A percentile compares a stretch with the other conserved stretches of the same genome.
Conservation (phyloP, 2,113 vertebrate species). For the Actenoides lindsayi region DNA sequence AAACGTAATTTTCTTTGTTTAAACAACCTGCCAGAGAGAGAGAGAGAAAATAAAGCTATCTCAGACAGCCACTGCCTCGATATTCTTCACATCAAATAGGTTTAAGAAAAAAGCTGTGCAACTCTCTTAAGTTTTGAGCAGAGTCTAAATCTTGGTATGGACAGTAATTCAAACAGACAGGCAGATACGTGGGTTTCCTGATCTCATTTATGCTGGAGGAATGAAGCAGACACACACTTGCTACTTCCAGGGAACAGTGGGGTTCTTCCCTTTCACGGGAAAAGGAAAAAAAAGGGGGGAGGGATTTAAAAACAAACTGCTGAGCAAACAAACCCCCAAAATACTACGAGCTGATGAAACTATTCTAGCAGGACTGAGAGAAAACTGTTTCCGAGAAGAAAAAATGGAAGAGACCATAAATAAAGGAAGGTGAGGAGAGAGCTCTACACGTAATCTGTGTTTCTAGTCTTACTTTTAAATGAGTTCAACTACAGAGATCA, state of each 20-base stretch:
- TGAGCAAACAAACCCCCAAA: neutral
- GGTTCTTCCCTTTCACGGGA: neutral
- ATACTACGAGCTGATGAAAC: neutral
- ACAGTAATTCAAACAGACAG: conserved; percentile 41
- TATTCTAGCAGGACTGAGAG: neutral
- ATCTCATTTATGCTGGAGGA: conserved; percentile 25
- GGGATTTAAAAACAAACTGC: neutral
- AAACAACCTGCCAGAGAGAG: conserved; percentile 6
- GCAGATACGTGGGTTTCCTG: neutral
- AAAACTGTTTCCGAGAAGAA: neutral
- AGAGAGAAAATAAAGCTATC: neutral
- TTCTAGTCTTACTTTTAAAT: neutral
- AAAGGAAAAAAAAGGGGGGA: fast-evolving
- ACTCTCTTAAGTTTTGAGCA: conserved; percentile 3
- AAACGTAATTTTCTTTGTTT: conserved; percentile 13
- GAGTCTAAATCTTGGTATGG: neutral
- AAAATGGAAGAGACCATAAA: neutral
- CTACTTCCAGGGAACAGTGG: neutral
- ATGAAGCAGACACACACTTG: conserved; percentile 9
- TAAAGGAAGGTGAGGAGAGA: neutral
- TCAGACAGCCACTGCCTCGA: neutral
- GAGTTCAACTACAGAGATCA: neutral
- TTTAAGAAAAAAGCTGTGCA: neutral
- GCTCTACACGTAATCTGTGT: neutral
- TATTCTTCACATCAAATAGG: neutral